Evolutionary conservation across 2,113 vertebrate species (phyloP).

Genomic region (Microcebus murinus): DNA sequence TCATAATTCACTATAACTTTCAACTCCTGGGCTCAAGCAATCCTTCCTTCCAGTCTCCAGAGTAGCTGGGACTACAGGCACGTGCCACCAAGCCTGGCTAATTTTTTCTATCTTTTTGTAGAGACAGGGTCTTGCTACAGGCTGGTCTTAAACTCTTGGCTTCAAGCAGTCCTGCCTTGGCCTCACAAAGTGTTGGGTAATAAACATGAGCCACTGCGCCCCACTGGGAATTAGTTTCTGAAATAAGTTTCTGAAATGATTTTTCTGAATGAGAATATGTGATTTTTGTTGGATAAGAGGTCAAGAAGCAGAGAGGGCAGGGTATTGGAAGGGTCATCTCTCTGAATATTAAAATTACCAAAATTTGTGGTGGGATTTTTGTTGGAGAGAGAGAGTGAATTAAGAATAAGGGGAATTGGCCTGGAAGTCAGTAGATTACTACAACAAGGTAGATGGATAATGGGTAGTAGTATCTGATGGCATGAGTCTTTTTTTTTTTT

Average conservation of each 20-base stretch:
- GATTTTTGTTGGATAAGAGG: constrained; percentile 14
- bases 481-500: not conserved
- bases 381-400: not conserved
- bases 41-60: too few relatives aligned
- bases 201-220: too few relatives aligned
- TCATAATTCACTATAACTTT: too few relatives aligned
- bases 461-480: not conserved
- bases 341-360: not conserved
- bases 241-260: constrained; percentile 5
- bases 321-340: not conserved
- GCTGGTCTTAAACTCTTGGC: too few relatives aligned
- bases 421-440: not conserved
- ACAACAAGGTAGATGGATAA: not conserved
- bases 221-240: not conserved
- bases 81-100: too few relatives aligned
- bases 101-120: too few relatives aligned
- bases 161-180: too few relatives aligned
- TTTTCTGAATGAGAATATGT: constrained; percentile 5
- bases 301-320: not conserved
- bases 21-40: too few relatives aligned
- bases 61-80: too few relatives aligned
- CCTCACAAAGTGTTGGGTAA: too few relatives aligned
- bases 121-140: too few relatives aligned
- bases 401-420: not conserved
- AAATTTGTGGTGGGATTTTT: not conserved